Conservation (phyloP, 2,113 vertebrate genomes). For the Phasianus colchicus region DNA sequence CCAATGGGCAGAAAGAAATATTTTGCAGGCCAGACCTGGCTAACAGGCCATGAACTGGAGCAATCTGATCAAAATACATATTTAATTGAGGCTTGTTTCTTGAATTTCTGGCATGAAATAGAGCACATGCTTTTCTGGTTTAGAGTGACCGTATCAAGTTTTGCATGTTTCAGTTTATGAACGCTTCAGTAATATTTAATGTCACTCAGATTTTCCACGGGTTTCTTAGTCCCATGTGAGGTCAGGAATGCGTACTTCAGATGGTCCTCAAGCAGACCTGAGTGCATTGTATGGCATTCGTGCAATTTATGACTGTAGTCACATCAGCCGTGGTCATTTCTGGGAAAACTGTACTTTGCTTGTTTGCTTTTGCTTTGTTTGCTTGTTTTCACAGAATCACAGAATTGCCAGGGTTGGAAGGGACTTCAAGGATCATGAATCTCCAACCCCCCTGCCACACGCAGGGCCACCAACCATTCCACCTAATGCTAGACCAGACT, state of each 20-base stretch:
- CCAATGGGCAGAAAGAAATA: slow-evolving; percentile 10
- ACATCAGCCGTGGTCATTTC: not conserved
- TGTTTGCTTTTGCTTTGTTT: not conserved
- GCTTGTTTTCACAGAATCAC: too few relatives aligned
- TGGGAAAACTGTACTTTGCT: not conserved
- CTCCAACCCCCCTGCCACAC: too few relatives aligned
- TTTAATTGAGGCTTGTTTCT: slow-evolving; percentile 36
- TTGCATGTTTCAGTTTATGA: not conserved
- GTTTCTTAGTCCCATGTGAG: not conserved
- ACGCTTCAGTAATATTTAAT: not conserved
- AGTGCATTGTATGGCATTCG: not conserved
- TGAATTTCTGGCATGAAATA: not conserved
- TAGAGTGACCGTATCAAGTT: not conserved
- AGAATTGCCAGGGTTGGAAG: too few relatives aligned
- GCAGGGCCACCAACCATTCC: too few relatives aligned
- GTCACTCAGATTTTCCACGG: not conserved
- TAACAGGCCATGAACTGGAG: slow-evolving; percentile 38
- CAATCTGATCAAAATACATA: slow-evolving; percentile 17
- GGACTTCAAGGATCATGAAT: too few relatives aligned
- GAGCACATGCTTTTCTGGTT: not conserved
- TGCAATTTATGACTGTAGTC: not conserved
- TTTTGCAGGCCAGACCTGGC: slow-evolving; percentile 40
- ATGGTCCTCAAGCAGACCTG: not conserved
- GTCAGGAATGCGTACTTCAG: not conserved
- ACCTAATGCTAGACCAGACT: too few relatives aligned